Evolutionary conservation across 2,888 invertebrate species (phyloP).

Genomic region (Patella ulyssiponensis): DNA sequence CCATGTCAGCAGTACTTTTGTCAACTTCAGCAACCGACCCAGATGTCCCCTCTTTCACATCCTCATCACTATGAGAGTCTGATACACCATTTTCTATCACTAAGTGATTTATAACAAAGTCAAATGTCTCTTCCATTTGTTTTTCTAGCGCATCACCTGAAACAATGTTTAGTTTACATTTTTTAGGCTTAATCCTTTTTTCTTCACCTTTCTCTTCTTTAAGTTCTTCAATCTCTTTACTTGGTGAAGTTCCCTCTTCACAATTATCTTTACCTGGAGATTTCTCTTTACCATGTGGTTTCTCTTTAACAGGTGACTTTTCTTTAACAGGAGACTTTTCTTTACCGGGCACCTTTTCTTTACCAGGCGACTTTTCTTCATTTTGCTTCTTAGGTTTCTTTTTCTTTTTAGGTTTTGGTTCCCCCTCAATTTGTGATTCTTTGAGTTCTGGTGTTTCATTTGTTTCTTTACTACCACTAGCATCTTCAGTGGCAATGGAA

Average conservation of each 20-base stretch:
- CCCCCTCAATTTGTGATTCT: conserved; percentile 18
- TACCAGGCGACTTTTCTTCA: conserved; percentile 13
- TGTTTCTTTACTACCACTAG: background rate
- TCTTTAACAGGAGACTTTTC: too few species aligned
- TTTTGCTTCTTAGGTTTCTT: conserved; percentile 27
- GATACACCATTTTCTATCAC: conserved; percentile 26
- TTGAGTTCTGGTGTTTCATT: conserved; percentile 23
- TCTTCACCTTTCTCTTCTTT: background rate
- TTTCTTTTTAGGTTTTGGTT: conserved; percentile 15
- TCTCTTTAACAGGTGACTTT: background rate
- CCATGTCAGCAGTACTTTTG: background rate
- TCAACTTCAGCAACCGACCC: background rate
- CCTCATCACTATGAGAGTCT: conserved; percentile 26
- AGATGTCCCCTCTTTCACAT: conserved; percentile 25
- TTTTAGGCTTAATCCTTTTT: background rate
- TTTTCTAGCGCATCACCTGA: background rate
- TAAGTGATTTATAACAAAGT: conserved; percentile 18
- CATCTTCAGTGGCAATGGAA: too few species aligned
- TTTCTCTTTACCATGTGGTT: background rate
- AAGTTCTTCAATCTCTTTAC: too few species aligned
- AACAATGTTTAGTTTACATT: background rate
- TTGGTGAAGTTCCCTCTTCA: conserved; percentile 15
- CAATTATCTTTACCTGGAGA: conserved; percentile 14
- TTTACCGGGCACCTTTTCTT: background rate
- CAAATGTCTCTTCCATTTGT: conserved; percentile 11